These are phyloP conservation scores for Pteruthius melanotis DNA, from an alignment of 2,113 vertebrate species.

Conservation along the genomic window DNA sequence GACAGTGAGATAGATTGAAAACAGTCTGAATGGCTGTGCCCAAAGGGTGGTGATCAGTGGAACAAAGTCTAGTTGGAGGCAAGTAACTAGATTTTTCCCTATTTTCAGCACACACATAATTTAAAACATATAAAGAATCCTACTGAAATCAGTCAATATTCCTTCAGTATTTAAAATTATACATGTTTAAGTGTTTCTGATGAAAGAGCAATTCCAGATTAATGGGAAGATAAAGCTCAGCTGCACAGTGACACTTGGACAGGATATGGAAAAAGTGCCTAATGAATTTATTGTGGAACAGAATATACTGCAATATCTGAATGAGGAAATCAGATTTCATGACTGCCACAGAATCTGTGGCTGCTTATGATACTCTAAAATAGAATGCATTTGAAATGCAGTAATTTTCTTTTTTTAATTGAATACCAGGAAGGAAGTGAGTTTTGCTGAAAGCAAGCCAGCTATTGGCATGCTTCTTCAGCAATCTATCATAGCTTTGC, in stretches of 20 bases:
- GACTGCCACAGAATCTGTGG: not conserved
- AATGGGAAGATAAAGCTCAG: not conserved
- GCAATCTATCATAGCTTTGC: not conserved
- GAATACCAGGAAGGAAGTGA: constrained; percentile 26
- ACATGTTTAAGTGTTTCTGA: not conserved
- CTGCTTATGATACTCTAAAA: constrained; percentile 25
- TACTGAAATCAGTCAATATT: not conserved
- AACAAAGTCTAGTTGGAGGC: not conserved
- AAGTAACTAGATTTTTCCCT: not conserved
- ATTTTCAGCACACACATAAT: not conserved
- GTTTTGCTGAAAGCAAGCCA: constrained; percentile 15
- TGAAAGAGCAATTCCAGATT: not conserved
- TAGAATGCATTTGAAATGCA: constrained; percentile 18
- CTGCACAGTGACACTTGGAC: not conserved
- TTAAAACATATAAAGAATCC: not conserved
- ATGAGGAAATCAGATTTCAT: constrained; percentile 4
- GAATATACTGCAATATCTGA: not conserved
- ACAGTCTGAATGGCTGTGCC: not conserved
- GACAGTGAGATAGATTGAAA: not conserved
- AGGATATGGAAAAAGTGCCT: not conserved
- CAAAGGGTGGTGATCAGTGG: not conserved
- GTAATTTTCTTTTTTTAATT: constrained; percentile 35
- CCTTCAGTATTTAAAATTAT: not conserved
- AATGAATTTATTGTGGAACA: not conserved
- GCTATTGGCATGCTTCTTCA: not conserved